Base-by-base conservation (phyloP, 1,140 invertebrate species). In the Dinoponera quadriceps region DNA sequence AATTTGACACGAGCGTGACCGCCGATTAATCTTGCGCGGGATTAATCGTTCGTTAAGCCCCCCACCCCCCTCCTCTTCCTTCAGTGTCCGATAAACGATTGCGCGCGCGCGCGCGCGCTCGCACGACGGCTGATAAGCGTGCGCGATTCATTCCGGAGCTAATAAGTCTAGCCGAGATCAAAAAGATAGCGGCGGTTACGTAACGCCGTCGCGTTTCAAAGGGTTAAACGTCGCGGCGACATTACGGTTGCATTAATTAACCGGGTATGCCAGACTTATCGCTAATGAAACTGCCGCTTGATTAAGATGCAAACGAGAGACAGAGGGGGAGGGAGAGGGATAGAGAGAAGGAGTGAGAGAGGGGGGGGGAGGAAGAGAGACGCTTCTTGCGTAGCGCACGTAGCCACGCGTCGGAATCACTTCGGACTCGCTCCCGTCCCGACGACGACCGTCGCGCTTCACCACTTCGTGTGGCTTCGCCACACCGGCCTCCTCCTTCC, bases 261-360 rank as follows among this genome's bases (percentile, higher is more conserved):
- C 5, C 48, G 16, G 44, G 74, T 48, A n/a, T 38, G 29, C 48
- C 3, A 22, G 51, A 78, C 63, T 57, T 78, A 69, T 78, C 63
- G 49, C 22, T 78, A 78, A 78, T 78, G 75, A 78, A 78, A 69
- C 63, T 68, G 65, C 54, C 33, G 33, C 33, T 80, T 48, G 33
- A 71, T 80, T 80, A 80, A 80, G 75, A 80, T 80, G 75, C 75
- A 80, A 80, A 80, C 75, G 75, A 80, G 75, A 33, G 2, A 33
- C 2, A 33, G 33, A 33, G 33, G 7, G 7, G 2, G 33, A 33
- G 2, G 7, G 33, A 33, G 33, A 33, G 33, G 7, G 33, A 33
- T 2, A 33, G 33, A 33, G 33, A 33, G 33, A 33, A 7, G 7
- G 33, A 33, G 33, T 3, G 33, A 33, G 33, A 33, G 33, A 33